Base-by-base conservation (phyloP, 2,888 invertebrate species). In the Deilephila porcellus region DNA sequence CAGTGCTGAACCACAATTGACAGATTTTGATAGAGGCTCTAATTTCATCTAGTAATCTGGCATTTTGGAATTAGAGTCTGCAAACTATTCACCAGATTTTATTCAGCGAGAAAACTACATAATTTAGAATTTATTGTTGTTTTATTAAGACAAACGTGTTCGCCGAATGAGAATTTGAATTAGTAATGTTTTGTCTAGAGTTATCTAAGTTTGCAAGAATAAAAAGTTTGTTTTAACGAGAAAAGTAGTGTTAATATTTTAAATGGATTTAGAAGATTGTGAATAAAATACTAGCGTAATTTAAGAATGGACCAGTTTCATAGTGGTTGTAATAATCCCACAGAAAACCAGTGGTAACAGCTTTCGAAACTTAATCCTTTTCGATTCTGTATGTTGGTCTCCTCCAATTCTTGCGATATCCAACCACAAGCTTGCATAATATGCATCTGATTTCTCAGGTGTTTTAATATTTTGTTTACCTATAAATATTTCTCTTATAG, bases 121-220 rank as follows among this genome's bases (percentile, higher is more conserved):
- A 11, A 34, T 37, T 63, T 45, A 3, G 45, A 63, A 63, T 63
- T 63, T 63, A 34, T 63, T 34, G 29, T 63, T 63, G 34, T 37
- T 63, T 34, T 19, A 8, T 34, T 17, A 63, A 8, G 2, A 25
- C n/a, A 8, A 34, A 17, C 63, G n/a, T n/a, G 63, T 63, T 63
- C 34, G 34, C 34, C 34, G 34, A 37, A 17, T 34, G 73, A 70
- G 77, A 71, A 72, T 75, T 78, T 77, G 72, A 73, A 74, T 71
- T 60, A 70, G n/a, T 53, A 70, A 71, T 71, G 29, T 29, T 20
- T 14, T n/a, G 29, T 25, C 60, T 70, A 59, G 11, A 62, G 11
- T 63, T 63, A 34, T 6, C 7, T n/a, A n/a, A 63, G n/a, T 63
- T n/a, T 8, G 34, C n/a, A 17, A 34, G 32, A 63, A 34, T 34